Evolutionary conservation across 2,888 invertebrate species (phyloP).

Genomic region (Camponotus fellah): DNA sequence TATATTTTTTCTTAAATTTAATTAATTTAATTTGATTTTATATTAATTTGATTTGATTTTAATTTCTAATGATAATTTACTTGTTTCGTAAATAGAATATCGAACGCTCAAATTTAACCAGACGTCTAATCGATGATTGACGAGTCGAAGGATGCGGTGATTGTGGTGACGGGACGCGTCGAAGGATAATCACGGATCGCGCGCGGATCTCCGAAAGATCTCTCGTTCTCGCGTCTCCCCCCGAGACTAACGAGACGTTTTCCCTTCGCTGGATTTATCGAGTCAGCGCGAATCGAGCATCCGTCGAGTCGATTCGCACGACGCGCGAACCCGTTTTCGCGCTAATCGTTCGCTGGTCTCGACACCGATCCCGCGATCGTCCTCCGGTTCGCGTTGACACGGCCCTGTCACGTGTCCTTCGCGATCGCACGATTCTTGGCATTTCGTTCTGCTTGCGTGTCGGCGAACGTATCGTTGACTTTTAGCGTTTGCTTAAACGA

Average conservation of each 20-base stretch:
- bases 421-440: slow-evolving; percentile 34
- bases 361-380: slow-evolving; percentile 72
- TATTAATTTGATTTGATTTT: background rate
- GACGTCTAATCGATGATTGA: background rate
- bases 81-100: background rate
- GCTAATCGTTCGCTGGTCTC: slow-evolving; percentile 74
- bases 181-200: slow-evolving; percentile 66
- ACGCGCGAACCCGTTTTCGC: slow-evolving; percentile 66
- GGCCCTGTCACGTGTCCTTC: slow-evolving; percentile 60
- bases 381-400: slow-evolving; percentile 63
- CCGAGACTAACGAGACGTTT: slow-evolving; percentile 76
- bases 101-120: background rate
- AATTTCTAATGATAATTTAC: background rate
- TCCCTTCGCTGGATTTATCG: slow-evolving; percentile 76
- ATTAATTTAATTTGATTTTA: background rate
- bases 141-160: background rate
- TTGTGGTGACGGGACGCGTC: slow-evolving; percentile 19
- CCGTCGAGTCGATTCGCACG: slow-evolving; percentile 65
- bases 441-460: slow-evolving; percentile 54
- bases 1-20: background rate
- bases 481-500: background rate
- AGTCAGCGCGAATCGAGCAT: slow-evolving; percentile 16
- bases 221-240: slow-evolving; percentile 55
- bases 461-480: slow-evolving; percentile 8
- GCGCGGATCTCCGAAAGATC: slow-evolving; percentile 73